Evolutionary conservation across 2,888 invertebrate species (phyloP), one percentile per base, ranked within the genome.

Genomic region (Mylabris sibirica): DNA sequence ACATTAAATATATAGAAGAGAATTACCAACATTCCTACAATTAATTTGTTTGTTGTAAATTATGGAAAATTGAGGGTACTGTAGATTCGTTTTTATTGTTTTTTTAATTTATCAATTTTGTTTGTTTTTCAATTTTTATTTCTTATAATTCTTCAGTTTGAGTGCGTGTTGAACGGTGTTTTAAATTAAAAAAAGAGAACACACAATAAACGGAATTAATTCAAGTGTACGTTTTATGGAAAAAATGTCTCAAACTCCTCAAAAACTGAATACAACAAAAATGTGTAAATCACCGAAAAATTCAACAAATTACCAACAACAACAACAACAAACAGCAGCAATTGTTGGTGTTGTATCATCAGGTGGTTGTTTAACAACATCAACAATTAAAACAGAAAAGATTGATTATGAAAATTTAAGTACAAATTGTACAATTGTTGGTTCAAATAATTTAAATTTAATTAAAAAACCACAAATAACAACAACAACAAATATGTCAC

Each of bases 261-360:
- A 80, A 73, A 83, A 83, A 72, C 74, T 80, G 67, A 75, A 79
- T 75, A 81, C 81, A 76, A 81, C 81, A 76, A 85, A 85, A 78
- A 85, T 85, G 85, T 85, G 85, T 79, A 85, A 85, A 78, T 85
- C 85, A 72, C 85, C 84, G 72, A 85, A 85, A 78, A 84, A 78
- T 79, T 74, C 79, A 26, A 69, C 61, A n/a, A 78, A 74, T 69
- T 80, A 78, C 70, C 80, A 78, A 68, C 75, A 78, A 65, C 78
- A 78, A 60, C 60, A 60, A 35, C 62, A 61, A 61, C 35, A 17
- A 20, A 30, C 30, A 30, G 30, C 30, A 30, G 30, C 30, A 30
- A 65, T 49, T 11, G 49, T 20, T 49, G 49, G 49, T 14, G 41
- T 41, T 3, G 41, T 14, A 41, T n/a, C 41, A 41, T 41, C 41